Conservation (phyloP, 2,113 vertebrate genomes). For the Cyanocitta stelleri region DNA sequence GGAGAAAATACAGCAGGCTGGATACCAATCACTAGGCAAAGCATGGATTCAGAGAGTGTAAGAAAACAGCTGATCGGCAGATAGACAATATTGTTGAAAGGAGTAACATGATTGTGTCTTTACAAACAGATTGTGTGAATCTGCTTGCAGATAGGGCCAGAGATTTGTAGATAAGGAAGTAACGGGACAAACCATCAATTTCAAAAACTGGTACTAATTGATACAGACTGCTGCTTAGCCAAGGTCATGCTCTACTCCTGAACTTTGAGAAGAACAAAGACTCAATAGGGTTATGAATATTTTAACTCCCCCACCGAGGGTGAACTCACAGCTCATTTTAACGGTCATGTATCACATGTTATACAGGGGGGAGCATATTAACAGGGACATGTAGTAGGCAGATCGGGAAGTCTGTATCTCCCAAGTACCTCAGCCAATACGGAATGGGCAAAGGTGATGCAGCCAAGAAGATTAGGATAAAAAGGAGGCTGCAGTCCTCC, state of each 20-base stretch:
- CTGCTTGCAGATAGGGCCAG: not conserved
- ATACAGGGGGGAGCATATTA: not conserved
- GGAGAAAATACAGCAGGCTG: not conserved
- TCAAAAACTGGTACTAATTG: not conserved
- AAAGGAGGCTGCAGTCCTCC: not conserved
- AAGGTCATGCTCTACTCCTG: not conserved
- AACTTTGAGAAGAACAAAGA: not conserved
- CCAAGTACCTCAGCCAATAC: not conserved
- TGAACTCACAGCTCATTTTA: not conserved
- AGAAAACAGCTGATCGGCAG: not conserved
- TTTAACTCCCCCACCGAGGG: not conserved
- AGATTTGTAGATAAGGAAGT: not conserved
- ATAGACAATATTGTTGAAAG: not conserved
- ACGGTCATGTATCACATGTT: not conserved
- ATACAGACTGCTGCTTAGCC: not conserved
- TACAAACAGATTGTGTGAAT: not conserved
- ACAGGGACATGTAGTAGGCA: not conserved
- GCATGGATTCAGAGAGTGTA: not conserved
- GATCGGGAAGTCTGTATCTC: not conserved
- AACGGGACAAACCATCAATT: not conserved
- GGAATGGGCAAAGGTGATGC: not conserved
- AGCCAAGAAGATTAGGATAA: fast-evolving
- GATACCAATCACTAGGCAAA: not conserved
- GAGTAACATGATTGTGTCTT: not conserved
- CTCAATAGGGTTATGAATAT: not conserved